These are phyloP conservation scores for Helicoverpa armigera DNA, from an alignment of 1,140 invertebrate species.

Conservation along the genomic window DNA sequence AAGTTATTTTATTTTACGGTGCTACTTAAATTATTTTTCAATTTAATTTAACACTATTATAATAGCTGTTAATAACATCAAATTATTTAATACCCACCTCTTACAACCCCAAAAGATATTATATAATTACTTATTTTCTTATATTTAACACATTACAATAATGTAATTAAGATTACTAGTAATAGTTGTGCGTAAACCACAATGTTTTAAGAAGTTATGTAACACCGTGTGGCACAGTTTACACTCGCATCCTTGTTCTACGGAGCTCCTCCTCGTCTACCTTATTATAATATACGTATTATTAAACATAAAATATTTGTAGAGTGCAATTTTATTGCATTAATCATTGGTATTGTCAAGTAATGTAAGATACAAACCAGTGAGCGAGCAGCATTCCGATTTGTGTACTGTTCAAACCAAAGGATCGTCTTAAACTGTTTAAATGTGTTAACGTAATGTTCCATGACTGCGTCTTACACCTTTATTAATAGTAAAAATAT, in stretches of 20 bases:
- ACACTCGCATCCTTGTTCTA: not conserved
- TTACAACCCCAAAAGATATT: not conserved
- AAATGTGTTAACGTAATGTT: not conserved
- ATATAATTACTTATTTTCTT: not conserved
- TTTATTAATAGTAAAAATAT: not conserved
- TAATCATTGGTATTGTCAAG: not conserved
- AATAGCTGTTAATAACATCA: not conserved
- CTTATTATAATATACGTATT: not conserved
- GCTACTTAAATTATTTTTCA: constrained; percentile 12
- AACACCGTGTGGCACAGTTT: not conserved
- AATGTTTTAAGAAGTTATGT: not conserved
- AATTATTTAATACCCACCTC: not conserved
- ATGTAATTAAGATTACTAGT: not conserved
- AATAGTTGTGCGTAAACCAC: constrained; percentile 2
- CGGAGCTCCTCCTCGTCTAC: not conserved
- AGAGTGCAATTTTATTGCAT: not conserved
- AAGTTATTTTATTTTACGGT: not conserved
- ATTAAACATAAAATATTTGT: not conserved
- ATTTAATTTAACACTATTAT: not conserved
- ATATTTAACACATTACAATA: not conserved
- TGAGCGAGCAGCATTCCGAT: constrained; percentile 3
- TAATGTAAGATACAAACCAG: constrained; percentile 16
- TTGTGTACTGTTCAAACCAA: constrained; percentile 10
- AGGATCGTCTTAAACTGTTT: not conserved
- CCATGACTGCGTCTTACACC: not conserved